A percentile compares a stretch with the other conserved stretches of the same genome.
phyloP scores from a whole-genome alignment of 1,140 invertebrate genomes.

The Araneus ventricosus region DNA sequence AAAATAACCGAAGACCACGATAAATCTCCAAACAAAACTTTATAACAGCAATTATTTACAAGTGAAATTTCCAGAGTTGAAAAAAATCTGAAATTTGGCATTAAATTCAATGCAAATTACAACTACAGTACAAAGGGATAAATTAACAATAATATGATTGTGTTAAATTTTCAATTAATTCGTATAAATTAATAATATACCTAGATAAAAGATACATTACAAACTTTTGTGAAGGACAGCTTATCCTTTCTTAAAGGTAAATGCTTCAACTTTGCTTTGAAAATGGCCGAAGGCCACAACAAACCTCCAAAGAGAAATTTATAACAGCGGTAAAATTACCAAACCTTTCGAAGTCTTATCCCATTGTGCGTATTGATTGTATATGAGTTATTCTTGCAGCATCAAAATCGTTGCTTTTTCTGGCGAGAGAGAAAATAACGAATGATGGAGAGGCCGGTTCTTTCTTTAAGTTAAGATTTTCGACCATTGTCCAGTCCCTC shows the following conservation, averaged over 20 bases:
- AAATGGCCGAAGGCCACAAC: background rate
- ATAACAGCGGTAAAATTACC: slow-evolving; percentile 7
- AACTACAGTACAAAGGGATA: too few species aligned
- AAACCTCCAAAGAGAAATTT: background rate
- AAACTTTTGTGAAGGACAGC: too few species aligned
- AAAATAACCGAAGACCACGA: background rate
- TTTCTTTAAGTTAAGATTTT: slow-evolving; percentile 64
- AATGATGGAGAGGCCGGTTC: slow-evolving; percentile 17
- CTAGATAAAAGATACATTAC: too few species aligned
- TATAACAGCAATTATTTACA: background rate
- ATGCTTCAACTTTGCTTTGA: background rate
- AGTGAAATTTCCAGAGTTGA: too few species aligned
- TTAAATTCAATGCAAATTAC: too few species aligned
- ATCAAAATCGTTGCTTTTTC: slow-evolving; percentile 38
- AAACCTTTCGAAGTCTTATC: background rate
- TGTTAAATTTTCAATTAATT: too few species aligned
- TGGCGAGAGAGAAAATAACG: slow-evolving; percentile 18
- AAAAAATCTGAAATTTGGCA: too few species aligned
- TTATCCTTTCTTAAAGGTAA: too few species aligned
- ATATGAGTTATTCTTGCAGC: slow-evolving; percentile 39
- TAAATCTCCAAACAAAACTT: background rate
- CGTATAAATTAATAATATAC: too few species aligned
- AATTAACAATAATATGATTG: too few species aligned
- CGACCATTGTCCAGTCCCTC: slow-evolving; percentile 57
- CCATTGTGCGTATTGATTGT: slow-evolving; percentile 19